A percentile compares a stretch with the other conserved stretches of the same genome.
Evolutionary conservation across 2,888 invertebrate genomes (phyloP).

Genomic region (Drosophila trichaetosa): DNA sequence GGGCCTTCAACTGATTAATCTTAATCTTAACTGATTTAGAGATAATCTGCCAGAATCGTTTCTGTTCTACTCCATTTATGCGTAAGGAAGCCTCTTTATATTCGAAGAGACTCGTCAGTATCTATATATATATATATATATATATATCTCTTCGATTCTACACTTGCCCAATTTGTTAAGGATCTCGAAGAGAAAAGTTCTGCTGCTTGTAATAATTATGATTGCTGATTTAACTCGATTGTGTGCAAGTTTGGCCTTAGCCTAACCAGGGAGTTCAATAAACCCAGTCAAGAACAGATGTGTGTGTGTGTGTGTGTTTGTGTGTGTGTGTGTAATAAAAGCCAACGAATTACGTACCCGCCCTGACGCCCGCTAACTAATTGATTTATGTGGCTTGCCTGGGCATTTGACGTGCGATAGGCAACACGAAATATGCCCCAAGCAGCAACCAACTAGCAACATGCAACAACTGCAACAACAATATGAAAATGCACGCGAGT

Average conservation of each 20-base stretch:
- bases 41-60: too few species aligned
- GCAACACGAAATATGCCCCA: slow-evolving; percentile 65
- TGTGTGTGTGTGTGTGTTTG: not conserved
- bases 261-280: slow-evolving; percentile 15
- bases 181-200: not conserved
- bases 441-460: slow-evolving; percentile 19
- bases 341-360: slow-evolving; percentile 14
- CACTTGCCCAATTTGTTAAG: not conserved
- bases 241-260: not conserved
- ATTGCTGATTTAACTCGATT: not conserved
- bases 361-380: slow-evolving; percentile 43
- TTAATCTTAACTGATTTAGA: too few species aligned
- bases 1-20: too few species aligned
- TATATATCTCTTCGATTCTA: not conserved
- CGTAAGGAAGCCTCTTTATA: accelerated
- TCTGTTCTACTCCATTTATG: too few species aligned
- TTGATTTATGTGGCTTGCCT: slow-evolving; percentile 66
- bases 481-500: slow-evolving; percentile 57
- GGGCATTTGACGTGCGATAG: slow-evolving; percentile 63
- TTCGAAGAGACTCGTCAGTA: too few species aligned
- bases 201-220: not conserved
- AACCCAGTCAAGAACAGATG: slow-evolving; percentile 5
- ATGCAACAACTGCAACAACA: slow-evolving; percentile 23
- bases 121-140: too few species aligned
- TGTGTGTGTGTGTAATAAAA: slow-evolving; percentile 14